These are phyloP conservation scores for Noctua janthina DNA, from an alignment of 2,888 invertebrate species.

Conservation along the genomic window DNA sequence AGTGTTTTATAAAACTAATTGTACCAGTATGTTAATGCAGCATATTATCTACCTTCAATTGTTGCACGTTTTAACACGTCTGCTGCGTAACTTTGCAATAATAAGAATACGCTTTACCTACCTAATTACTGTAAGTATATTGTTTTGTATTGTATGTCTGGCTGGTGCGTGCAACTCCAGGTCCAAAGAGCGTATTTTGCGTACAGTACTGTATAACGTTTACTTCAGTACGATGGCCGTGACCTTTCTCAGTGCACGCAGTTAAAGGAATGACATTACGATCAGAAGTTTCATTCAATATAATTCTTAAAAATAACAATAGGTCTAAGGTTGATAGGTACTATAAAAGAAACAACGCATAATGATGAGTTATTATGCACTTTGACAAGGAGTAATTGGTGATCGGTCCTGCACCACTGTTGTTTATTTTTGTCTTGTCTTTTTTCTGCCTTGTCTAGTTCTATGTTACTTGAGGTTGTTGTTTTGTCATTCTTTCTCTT, in stretches of 20 bases:
- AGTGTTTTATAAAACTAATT: slow-evolving; percentile 2
- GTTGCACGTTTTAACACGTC: not conserved
- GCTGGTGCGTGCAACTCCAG: not conserved
- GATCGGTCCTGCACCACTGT: not conserved
- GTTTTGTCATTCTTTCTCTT: no score
- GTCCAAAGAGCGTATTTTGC: not conserved
- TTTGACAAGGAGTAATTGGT: not conserved
- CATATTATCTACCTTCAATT: not conserved
- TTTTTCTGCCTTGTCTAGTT: not conserved
- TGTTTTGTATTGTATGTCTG: not conserved
- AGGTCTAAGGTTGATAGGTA: not conserved
- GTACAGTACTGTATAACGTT: not conserved
- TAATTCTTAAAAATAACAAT: not conserved
- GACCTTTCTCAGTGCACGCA: not conserved
- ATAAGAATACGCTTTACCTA: not conserved
- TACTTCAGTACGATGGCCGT: slow-evolving; percentile 1
- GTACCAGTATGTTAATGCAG: slow-evolving; percentile 10
- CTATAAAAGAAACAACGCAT: not conserved
- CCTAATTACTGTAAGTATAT: not conserved
- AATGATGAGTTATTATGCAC: not conserved
- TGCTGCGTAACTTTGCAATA: not conserved
- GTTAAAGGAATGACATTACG: not conserved
- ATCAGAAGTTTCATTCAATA: not conserved
- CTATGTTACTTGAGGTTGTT: not conserved
- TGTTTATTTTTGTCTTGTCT: not conserved